Base-by-base conservation (phyloP, 1,140 invertebrate species). In the Zeugodacus cucurbitae region DNA sequence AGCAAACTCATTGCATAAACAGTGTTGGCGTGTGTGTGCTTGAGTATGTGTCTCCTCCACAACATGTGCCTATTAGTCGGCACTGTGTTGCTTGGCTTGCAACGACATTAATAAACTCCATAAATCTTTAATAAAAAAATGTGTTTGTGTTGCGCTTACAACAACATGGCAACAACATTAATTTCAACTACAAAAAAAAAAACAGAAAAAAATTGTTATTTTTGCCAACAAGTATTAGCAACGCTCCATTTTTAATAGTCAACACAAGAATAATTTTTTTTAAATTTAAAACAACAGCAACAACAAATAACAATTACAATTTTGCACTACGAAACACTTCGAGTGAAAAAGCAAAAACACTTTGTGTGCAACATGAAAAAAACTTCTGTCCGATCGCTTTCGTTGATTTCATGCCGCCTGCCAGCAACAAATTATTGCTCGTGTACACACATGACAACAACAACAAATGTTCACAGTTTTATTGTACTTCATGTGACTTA, bases 31-130 rank as follows among this genome's bases (percentile, higher is more conserved):
- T 26, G 41, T 48, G 74, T 44, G 41, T 48, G 41, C 20, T 22
- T 20, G 1, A 14, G 10, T 48, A 48, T 54, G 37, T 74, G 34
- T n/a, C 5, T 74, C 20, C 41, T n/a, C 6, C 44, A 22, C 41
- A 44, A 82, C 41, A 48, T 82, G 74, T 54, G 74, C 44, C 74
- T 48, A 82, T 48, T 29, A 29, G 3, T 22, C 74, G 74, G 41
- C n/a, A 48, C 64, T 7, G 29, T 37, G 11, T 48, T 44, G 41
- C 74, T 26, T 48, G 41, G 2, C 10, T 54, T 8, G 74, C 41
- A 82, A 48, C 74, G 22, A 82, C 41, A 82, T 48, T 82, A 82
- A 82, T 82, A 82, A 82, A 82, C 74, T 82, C 74, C 22, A 82
- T 82, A 82, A 82, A 48, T 82, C 41, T 44, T 82, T 10, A 48